These are phyloP conservation scores for Liasis olivaceus DNA, from an alignment of 2,797 vertebrate genomes.

Conservation along the genomic window DNA sequence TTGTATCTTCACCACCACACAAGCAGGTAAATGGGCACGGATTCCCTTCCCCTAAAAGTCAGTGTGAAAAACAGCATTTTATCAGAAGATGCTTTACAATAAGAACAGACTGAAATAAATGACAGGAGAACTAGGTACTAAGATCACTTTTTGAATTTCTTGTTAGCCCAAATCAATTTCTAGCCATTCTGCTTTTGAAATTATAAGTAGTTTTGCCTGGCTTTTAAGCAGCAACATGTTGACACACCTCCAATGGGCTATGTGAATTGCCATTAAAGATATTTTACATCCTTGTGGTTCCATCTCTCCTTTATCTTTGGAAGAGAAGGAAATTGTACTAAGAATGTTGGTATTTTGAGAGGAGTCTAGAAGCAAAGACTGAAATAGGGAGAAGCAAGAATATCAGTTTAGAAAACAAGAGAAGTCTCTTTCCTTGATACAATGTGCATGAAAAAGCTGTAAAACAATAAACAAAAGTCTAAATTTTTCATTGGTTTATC, in stretches of 20 bases:
- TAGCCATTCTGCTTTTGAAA: neutral
- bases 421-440: neutral
- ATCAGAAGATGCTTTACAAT: neutral
- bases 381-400: neutral
- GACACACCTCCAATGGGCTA: too few relatives aligned
- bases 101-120: neutral
- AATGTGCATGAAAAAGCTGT: neutral
- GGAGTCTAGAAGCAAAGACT: neutral
- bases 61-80: neutral
- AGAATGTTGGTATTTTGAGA: neutral
- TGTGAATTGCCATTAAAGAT: neutral
- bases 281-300: neutral
- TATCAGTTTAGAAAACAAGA: neutral
- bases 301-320: neutral
- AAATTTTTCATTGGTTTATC: neutral
- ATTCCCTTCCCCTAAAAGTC: neutral
- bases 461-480: neutral
- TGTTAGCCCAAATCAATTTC: neutral
- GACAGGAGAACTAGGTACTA: neutral
- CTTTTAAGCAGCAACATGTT: too few relatives aligned
- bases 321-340: neutral
- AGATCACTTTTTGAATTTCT: neutral
- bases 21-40: neutral
- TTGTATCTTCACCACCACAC: neutral
- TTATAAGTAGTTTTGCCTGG: neutral